These are phyloP conservation scores for Chaenodraco wilsoni DNA, from an alignment of 2,797 vertebrate species.

Conservation along the genomic window DNA sequence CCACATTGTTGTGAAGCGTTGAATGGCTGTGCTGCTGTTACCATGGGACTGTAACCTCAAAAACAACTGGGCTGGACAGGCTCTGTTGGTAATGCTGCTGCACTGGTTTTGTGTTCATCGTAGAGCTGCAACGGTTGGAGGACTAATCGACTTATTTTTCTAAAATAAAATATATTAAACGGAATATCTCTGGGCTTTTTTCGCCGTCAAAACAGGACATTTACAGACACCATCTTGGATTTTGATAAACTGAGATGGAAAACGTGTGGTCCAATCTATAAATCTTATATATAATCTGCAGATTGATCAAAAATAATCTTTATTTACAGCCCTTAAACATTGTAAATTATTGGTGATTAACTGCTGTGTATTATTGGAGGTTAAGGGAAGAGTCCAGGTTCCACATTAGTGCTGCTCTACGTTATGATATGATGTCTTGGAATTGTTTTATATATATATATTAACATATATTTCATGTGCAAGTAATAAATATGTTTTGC, in stretches of 20 bases:
- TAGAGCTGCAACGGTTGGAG: not conserved
- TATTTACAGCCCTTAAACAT: no score
- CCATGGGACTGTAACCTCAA: slow-evolving; percentile 64
- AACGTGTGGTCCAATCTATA: no score
- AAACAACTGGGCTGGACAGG: slow-evolving; percentile 48
- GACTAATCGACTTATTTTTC: no score
- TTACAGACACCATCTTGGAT: no score
- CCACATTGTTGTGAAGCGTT: slow-evolving; percentile 71
- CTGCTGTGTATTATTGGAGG: not conserved
- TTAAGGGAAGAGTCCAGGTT: slow-evolving; percentile 12
- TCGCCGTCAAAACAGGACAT: no score
- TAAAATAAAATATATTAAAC: no score
- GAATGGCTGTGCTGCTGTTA: slow-evolving; percentile 66
- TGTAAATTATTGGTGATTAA: not conserved
- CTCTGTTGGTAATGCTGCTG: slow-evolving; percentile 15
- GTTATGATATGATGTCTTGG: not conserved
- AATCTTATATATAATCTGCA: no score
- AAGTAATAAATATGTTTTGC: not conserved
- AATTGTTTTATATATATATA: slow-evolving; percentile 13
- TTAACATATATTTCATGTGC: not conserved
- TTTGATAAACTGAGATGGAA: no score
- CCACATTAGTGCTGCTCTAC: not conserved
- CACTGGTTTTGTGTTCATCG: slow-evolving; percentile 28
- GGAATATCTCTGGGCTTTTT: no score
- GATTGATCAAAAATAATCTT: no score